Conservation (phyloP, 2,797 vertebrate species). For the Chelonia mydas region DNA sequence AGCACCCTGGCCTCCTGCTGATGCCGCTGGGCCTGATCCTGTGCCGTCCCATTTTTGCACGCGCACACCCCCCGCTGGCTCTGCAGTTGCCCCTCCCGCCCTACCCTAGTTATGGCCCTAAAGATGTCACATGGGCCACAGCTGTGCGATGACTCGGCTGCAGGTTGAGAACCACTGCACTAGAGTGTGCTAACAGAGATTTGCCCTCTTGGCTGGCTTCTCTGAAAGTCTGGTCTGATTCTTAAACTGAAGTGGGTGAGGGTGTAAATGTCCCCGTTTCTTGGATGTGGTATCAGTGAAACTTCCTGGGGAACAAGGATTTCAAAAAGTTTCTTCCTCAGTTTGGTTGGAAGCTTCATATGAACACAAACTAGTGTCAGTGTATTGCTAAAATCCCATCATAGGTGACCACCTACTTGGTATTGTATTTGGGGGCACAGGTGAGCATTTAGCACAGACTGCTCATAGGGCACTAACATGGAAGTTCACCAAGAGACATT, state of each 20-base stretch:
- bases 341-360: background rate
- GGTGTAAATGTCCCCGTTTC: background rate
- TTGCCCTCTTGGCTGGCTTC: background rate
- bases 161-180: background rate
- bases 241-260: background rate
- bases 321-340: background rate
- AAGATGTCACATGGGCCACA: too few relatives aligned
- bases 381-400: background rate
- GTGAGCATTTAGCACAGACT: background rate
- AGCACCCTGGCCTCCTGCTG: too few relatives aligned
- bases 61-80: too few relatives aligned
- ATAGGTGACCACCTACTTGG: background rate
- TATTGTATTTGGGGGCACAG: background rate
- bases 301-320: background rate
- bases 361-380: background rate
- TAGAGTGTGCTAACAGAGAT: background rate
- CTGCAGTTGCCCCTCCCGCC: too few relatives aligned
- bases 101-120: too few relatives aligned
- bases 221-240: background rate
- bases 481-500: background rate
- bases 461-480: fast-evolving
- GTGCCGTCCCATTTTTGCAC: too few relatives aligned
- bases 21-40: too few relatives aligned
- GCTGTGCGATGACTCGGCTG: background rate
- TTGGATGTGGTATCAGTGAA: background rate